These are phyloP conservation scores for Ctenodactylus gundi DNA, from an alignment of 2,113 vertebrate species.

Conservation along the genomic window DNA sequence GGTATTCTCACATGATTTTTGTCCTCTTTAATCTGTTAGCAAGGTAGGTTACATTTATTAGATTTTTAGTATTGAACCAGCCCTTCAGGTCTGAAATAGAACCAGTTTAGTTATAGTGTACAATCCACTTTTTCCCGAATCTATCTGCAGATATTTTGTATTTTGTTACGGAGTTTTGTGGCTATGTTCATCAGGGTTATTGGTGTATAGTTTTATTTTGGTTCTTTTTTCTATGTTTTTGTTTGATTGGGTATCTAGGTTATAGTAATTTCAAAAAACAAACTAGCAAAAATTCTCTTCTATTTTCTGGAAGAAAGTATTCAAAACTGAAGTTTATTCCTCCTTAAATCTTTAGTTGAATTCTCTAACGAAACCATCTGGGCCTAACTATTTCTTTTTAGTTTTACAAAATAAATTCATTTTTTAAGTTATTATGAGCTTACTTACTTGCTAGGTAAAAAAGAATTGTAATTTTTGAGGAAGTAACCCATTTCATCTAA, in stretches of 20 bases:
- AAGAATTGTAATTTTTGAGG: background rate
- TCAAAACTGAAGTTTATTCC: background rate
- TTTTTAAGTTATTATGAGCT: background rate
- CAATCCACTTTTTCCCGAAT: background rate
- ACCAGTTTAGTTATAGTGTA: background rate
- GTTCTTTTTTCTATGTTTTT: background rate
- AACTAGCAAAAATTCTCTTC: too few relatives aligned
- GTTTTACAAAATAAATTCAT: background rate
- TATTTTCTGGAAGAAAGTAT: background rate
- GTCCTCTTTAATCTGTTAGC: background rate
- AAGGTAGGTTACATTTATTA: background rate
- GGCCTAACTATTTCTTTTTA: background rate
- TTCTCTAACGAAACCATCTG: background rate
- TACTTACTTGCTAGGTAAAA: background rate
- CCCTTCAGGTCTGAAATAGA: background rate
- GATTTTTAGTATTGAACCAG: background rate
- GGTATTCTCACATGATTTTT: too few relatives aligned
- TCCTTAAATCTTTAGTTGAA: background rate
- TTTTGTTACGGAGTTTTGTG: background rate
- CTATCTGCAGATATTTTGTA: conserved; percentile 13
- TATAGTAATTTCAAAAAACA: conserved; percentile 1
- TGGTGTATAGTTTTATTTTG: background rate
- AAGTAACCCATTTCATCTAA: background rate
- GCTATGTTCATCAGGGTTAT: background rate
- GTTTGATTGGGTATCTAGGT: background rate